Base-by-base conservation (phyloP, 2,797 vertebrate genomes). In the Danio tinwini region DNA sequence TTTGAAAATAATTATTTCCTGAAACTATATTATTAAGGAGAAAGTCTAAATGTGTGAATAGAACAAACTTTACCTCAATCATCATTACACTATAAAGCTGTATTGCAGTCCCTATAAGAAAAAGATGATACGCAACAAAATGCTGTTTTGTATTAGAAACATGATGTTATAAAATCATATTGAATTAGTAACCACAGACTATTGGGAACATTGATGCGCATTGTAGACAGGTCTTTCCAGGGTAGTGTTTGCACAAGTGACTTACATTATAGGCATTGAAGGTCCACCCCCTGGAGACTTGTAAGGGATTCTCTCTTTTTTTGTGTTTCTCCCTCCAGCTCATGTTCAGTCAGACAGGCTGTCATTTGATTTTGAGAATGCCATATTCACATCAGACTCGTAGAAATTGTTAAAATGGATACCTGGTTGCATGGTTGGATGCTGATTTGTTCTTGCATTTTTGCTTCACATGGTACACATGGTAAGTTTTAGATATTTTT, bases 401-500 rank as follows among this genome's bases (percentile, higher is more conserved):
- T 8, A 72, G 21, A 52, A 52, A 5, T 40, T 7, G 40, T 44
- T 58, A 61, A 19, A 53, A 85, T 80, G 83, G 19, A 14, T 12
- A 11, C 13, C 47, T 50, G 19, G 11, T 29, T 0, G 7, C 16
- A 29, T 13, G 7, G 6, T 76, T 76, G 52, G 53, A 45, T 61
- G 7, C 8, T 71, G 49, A 37, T 70, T 17, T 29, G 50, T 68
- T 70, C 44, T 44, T 69, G 56, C 14, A 19, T 63, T 3, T 80
- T 7, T 6, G 19, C 50, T 67, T 47, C n/a, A n/a, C n/a, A n/a
- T n/a, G n/a, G n/a, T n/a, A n/a, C 63, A 40, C 12, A 77, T 39
- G 37, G 80, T 82, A 82, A 76, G 80, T 80, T 11, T 56, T 59
- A 37, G 14, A 14, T 16, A 17, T 10, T 29, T 64, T 53, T 19